Evolutionary conservation across 35 echinoderm and acorn worm genomes (phyloP).

Genomic region (Diadema setosum): DNA sequence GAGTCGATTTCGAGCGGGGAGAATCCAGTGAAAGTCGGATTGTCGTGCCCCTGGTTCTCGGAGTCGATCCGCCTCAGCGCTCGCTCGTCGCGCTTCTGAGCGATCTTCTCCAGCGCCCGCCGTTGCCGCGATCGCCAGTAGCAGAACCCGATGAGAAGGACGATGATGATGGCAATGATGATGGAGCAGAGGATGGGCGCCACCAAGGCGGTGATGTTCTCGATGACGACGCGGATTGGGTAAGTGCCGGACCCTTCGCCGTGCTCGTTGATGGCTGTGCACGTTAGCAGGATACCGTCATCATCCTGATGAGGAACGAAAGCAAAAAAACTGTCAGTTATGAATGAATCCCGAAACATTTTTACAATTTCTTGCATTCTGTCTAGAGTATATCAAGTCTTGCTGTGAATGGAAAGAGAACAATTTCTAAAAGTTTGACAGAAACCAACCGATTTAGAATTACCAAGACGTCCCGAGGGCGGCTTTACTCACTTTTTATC

Average conservation of each 20-base stretch:
- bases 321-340: neutral
- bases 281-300: neutral
- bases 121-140: neutral
- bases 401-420: too few relatives aligned
- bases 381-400: too few relatives aligned
- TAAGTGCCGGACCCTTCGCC: neutral
- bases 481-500: too few relatives aligned
- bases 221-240: slow-evolving; percentile 1
- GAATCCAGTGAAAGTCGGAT: neutral
- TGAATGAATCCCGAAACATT: too few relatives aligned
- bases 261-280: slow-evolving; percentile 8
- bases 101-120: neutral
- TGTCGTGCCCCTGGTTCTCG: neutral
- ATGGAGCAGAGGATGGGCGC: neutral
- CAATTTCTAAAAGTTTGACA: too few relatives aligned
- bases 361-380: too few relatives aligned
- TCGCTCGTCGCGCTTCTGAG: neutral
- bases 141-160: neutral
- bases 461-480: too few relatives aligned
- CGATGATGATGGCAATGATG: slow-evolving; percentile 3
- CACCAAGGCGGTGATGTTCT: neutral
- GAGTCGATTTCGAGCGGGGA: neutral
- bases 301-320: neutral
- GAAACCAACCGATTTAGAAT: too few relatives aligned
- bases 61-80: neutral